Conservation (phyloP, 2,797 vertebrate species). For the Danio albolineatus region DNA sequence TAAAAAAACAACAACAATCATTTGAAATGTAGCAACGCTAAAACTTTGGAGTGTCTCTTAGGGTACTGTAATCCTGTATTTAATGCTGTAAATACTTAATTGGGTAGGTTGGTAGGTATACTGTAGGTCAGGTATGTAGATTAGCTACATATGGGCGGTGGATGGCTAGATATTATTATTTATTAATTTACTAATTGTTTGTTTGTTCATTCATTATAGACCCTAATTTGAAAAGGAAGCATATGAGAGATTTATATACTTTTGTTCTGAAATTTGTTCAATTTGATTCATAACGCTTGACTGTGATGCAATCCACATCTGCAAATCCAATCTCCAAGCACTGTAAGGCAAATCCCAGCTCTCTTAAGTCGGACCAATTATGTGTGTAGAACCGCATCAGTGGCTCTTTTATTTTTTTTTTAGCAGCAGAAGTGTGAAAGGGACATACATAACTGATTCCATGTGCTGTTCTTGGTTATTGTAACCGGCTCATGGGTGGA, state of each 20-base stretch:
- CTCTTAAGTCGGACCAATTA: slow-evolving; percentile 19
- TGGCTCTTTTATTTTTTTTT: slow-evolving; percentile 34
- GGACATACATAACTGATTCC: slow-evolving; percentile 34
- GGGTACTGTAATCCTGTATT: no score
- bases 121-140: no score
- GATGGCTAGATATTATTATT: no score
- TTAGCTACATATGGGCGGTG: no score
- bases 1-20: no score
- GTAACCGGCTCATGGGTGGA: slow-evolving; percentile 50
- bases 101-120: no score
- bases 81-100: no score
- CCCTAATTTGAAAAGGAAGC: no score
- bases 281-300: slow-evolving; percentile 2
- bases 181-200: no score
- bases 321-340: slow-evolving; percentile 24
- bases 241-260: background rate
- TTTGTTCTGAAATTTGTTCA: background rate
- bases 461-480: slow-evolving; percentile 30
- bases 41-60: no score
- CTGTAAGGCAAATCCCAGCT: slow-evolving; percentile 39
- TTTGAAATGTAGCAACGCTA: no score
- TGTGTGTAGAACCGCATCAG: slow-evolving; percentile 35
- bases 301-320: background rate
- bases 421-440: slow-evolving; percentile 17
- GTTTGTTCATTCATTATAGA: no score